These are phyloP conservation scores for Heliangelus exortis DNA, from an alignment of 2,797 vertebrate genomes.

Conservation along the genomic window DNA sequence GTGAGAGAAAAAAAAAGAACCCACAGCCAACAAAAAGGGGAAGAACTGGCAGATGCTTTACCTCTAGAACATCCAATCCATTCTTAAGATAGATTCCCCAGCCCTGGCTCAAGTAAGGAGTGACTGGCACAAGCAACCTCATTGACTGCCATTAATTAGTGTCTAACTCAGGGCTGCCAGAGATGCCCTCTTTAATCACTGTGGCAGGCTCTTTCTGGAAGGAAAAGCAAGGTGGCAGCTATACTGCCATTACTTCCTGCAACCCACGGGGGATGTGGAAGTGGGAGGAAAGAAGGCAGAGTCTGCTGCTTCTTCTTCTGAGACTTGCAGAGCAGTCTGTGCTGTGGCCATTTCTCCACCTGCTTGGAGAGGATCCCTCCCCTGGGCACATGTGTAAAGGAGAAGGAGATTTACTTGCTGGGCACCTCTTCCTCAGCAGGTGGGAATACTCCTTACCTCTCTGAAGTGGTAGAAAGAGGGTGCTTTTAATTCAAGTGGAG, in stretches of 20 bases:
- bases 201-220: neutral
- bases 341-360: neutral
- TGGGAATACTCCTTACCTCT: neutral
- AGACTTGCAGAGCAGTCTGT: neutral
- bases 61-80: neutral
- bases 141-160: neutral
- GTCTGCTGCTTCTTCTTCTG: neutral
- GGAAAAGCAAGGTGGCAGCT: accelerated
- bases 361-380: neutral
- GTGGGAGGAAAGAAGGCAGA: neutral
- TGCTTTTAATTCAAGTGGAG: constrained; percentile 53
- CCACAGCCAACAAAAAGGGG: neutral
- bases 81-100: neutral
- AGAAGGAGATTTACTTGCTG: neutral
- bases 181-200: neutral
- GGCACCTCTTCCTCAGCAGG: neutral
- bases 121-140: neutral
- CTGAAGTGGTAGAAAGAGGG: constrained; percentile 39
- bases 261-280: neutral
- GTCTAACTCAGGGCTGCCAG: neutral
- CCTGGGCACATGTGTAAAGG: neutral
- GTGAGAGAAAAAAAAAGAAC: neutral
- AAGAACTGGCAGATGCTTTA: constrained; percentile 1
- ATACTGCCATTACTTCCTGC: neutral
- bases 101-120: neutral